Conservation (phyloP, 2,113 vertebrate species). For the Amazona vittata region DNA sequence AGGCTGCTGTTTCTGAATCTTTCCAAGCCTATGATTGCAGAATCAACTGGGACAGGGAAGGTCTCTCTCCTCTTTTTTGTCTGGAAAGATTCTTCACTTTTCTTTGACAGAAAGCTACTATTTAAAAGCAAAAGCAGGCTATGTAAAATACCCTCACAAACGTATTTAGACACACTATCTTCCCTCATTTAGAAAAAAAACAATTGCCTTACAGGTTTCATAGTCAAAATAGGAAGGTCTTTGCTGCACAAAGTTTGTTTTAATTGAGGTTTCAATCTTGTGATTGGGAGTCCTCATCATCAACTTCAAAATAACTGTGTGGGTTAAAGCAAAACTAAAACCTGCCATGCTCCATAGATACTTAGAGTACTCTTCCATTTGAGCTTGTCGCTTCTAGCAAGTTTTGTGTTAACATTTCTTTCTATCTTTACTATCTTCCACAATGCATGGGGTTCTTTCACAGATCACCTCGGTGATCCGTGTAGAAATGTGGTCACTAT, state of each 20-base stretch:
- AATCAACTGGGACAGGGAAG: neutral
- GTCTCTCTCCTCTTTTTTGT: neutral
- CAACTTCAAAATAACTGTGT: neutral
- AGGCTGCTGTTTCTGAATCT: neutral
- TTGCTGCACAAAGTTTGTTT: neutral
- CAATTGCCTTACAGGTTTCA: neutral
- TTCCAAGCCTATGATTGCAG: neutral
- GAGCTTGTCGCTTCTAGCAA: neutral
- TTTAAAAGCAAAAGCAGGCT: neutral
- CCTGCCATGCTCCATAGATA: neutral
- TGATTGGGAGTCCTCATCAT: neutral
- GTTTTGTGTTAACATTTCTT: neutral
- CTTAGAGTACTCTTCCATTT: neutral
- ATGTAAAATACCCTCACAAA: neutral
- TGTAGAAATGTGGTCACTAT: neutral
- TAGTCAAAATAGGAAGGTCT: conserved; percentile 16
- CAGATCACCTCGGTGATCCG: neutral
- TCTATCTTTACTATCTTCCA: neutral
- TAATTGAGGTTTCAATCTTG: neutral
- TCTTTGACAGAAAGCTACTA: neutral
- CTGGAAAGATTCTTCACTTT: neutral
- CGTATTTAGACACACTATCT: neutral
- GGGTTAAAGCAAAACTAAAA: conserved; percentile 2
- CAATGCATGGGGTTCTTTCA: neutral
- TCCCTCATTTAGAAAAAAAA: neutral